Evolutionary conservation across 2,113 vertebrate species (phyloP).

Genomic region (Athene noctua): DNA sequence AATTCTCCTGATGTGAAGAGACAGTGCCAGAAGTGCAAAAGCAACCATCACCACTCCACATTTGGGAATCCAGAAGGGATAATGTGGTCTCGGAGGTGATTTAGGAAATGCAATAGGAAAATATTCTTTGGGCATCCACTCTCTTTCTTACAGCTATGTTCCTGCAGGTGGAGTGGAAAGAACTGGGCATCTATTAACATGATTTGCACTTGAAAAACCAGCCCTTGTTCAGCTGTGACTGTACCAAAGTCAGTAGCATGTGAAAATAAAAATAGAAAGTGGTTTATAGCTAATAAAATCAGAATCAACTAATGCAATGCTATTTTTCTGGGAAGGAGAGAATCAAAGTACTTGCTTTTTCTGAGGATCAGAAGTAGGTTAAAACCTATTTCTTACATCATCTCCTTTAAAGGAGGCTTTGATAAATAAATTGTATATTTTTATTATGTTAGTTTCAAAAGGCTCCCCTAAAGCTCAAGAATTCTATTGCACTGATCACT

Average conservation of each 20-base stretch:
- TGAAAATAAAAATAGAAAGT: constrained; percentile 37
- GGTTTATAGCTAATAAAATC: constrained; percentile 44
- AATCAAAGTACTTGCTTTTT: constrained; percentile 14
- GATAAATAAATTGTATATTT: constrained; percentile 1
- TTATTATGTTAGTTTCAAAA: background rate
- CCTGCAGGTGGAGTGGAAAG: background rate
- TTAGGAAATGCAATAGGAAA: background rate
- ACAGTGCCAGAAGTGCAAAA: constrained; percentile 3
- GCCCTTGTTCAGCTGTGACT: background rate
- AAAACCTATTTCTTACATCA: background rate
- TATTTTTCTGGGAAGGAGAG: background rate
- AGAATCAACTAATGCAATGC: constrained; percentile 31
- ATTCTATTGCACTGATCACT: background rate
- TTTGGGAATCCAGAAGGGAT: background rate
- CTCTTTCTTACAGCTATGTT: background rate
- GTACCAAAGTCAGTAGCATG: constrained; percentile 20
- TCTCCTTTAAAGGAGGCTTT: background rate
- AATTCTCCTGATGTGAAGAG: constrained; percentile 8
- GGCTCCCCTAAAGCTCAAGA: background rate
- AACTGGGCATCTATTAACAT: background rate
- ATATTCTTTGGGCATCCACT: background rate
- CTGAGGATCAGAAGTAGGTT: constrained; percentile 7
- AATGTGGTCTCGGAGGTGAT: background rate
- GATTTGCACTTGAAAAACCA: constrained; percentile 32
- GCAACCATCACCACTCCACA: background rate